Conservation (phyloP, 2,888 invertebrate genomes). For the Nemotelus nigrinus region DNA sequence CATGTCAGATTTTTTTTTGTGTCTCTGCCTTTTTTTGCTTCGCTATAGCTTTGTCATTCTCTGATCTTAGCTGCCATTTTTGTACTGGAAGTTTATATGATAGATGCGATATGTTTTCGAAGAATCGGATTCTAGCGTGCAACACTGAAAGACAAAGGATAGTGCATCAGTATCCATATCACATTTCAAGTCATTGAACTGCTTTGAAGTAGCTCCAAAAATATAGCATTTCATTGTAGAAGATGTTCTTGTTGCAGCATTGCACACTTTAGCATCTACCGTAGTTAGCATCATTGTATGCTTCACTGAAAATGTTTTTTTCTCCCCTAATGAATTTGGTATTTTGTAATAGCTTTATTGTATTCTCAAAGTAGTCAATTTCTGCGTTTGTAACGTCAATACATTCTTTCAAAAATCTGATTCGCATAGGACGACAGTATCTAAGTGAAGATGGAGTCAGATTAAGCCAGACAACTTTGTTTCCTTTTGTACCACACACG, state of each 20-base stretch:
- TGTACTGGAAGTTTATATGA: constrained; percentile 26
- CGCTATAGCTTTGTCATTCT: background rate
- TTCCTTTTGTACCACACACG: background rate
- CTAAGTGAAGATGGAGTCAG: constrained; percentile 52
- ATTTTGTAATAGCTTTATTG: background rate
- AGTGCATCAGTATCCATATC: background rate
- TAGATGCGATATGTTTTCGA: constrained; percentile 45
- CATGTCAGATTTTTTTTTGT: constrained; percentile 23
- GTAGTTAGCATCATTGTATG: constrained; percentile 55
- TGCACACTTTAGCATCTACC: constrained; percentile 58
- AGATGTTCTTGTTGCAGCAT: constrained; percentile 56
- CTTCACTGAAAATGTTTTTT: background rate
- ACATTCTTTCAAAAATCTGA: constrained; percentile 1
- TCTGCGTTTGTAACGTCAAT: constrained; percentile 51
- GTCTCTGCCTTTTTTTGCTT: background rate
- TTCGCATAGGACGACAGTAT: background rate
- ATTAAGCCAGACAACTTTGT: constrained; percentile 52
- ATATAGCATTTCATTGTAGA: constrained; percentile 58
- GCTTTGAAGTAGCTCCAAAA: constrained; percentile 57
- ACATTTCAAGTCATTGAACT: constrained; percentile 55
- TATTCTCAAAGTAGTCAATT: constrained; percentile 50
- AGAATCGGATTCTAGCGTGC: constrained; percentile 7
- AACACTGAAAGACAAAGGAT: background rate
- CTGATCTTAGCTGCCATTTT: constrained; percentile 13
- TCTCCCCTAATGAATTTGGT: too few relatives aligned